These are phyloP conservation scores for Keiferia lycopersicella DNA, from an alignment of 2,888 invertebrate genomes.

Conservation along the genomic window DNA sequence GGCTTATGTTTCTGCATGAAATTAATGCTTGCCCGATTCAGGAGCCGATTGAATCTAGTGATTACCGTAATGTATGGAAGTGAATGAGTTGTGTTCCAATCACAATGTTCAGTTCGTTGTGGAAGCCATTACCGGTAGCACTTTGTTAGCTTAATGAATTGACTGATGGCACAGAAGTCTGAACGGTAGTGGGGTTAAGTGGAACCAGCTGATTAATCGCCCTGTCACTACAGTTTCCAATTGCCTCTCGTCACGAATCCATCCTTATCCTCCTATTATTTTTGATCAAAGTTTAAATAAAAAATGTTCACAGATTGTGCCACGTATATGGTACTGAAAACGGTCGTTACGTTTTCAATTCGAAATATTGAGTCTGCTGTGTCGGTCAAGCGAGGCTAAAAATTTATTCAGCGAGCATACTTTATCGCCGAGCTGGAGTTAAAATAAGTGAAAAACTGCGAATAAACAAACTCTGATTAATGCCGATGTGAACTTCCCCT, in stretches of 20 bases:
- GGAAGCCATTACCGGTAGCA: constrained; percentile 77
- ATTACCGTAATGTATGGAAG: constrained; percentile 26
- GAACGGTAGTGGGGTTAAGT: constrained; percentile 78
- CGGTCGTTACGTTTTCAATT: constrained; percentile 44
- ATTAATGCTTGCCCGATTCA: constrained; percentile 33
- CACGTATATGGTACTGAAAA: constrained; percentile 20
- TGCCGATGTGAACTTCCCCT: constrained; percentile 5
- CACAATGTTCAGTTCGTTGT: constrained; percentile 59
- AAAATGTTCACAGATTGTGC: background rate
- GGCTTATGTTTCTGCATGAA: constrained; percentile 32
- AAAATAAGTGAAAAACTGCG: constrained; percentile 21
- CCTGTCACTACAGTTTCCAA: constrained; percentile 76
- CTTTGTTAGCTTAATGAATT: constrained; percentile 81
- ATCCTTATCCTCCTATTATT: constrained; percentile 54
- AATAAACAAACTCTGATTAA: constrained; percentile 21
- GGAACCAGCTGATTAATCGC: constrained; percentile 78
- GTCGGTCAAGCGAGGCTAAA: constrained; percentile 12
- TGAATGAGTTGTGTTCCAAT: constrained; percentile 43
- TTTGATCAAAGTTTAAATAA: constrained; percentile 43
- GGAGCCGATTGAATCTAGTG: constrained; percentile 24
- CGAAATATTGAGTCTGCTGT: constrained; percentile 42
- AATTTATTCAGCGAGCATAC: constrained; percentile 23
- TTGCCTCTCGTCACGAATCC: constrained; percentile 74
- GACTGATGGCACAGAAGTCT: constrained; percentile 76
- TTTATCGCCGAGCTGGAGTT: constrained; percentile 14